Evolutionary conservation across 2,888 invertebrate genomes (phyloP), one percentile per base, ranked within the genome.

Genomic region (Arenicola marina): DNA sequence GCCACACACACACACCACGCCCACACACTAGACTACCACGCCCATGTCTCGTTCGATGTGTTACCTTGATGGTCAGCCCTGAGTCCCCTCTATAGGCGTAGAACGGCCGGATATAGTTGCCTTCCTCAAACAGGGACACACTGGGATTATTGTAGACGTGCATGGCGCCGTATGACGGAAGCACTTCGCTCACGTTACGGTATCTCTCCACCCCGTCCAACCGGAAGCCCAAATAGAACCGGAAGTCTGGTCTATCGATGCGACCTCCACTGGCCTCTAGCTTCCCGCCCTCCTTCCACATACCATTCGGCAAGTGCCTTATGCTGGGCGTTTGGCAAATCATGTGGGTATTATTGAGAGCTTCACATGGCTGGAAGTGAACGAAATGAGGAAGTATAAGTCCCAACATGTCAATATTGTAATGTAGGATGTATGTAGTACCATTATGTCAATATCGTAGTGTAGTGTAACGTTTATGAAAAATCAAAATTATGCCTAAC

Each of bases 121-220:
- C 18, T 15, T 18, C 38, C 11, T 48, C 26, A 7, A 29, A 53
- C 29, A n/a, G n/a, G n/a, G n/a, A n/a, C n/a, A n/a, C n/a, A 4
- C 11, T 21, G 11, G 53, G 53, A 29, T 53, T 29, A 11, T 11
- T 29, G 53, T 28, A 53, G 11, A 53, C 53, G 7, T 53, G 11
- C 11, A 53, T 53, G 28, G 21, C 29, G 11, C 53, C 53, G 7
- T 53, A 28, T 31, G 18, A 26, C 11, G 48, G 48, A n/a, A 48
- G 26, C n/a, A 24, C 7, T 24, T 48, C 48, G 26, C 48, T 48
- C 18, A 56, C 56, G 38, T 56, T 38, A 4, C 26, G 7, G 26
- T 56, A 56, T 11, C 15, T 33, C 24, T 11, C 7, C 4, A 56
- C 56, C 7, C 56, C 56, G 38, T 56, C 56, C 56, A 56, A 26